These are phyloP conservation scores for Palythoa grandiflora DNA, from an alignment of 92 coral and sea anemone species.

Conservation along the genomic window DNA sequence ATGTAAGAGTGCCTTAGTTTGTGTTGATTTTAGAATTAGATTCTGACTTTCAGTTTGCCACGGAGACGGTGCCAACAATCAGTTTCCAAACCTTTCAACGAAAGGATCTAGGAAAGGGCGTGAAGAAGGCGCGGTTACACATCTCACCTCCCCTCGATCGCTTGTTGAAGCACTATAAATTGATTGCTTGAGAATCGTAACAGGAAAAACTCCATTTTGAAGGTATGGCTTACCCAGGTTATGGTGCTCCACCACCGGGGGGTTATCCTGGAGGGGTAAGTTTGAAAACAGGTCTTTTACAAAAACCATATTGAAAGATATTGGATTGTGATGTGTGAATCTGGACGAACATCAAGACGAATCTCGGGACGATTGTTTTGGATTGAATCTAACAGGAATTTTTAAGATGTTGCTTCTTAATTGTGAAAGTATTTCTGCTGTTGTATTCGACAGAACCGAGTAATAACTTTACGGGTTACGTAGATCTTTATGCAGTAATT, in stretches of 20 bases:
- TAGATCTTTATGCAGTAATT: no score
- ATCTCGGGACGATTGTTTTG: no score
- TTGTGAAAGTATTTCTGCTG: no score
- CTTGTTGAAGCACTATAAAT: background rate
- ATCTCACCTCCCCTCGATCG: background rate
- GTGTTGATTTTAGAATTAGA: no score
- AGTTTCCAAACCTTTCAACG: background rate
- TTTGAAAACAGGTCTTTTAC: constrained; percentile 31
- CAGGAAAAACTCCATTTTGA: constrained; percentile 37
- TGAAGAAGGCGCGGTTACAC: constrained; percentile 32
- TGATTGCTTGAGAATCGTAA: background rate
- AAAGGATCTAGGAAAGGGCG: background rate
- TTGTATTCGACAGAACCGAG: no score
- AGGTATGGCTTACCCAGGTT: constrained; percentile 99
- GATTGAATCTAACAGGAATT: no score
- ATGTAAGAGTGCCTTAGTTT: no score
- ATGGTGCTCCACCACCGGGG: constrained; percentile 87
- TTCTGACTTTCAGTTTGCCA: no score
- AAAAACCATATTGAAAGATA: background rate
- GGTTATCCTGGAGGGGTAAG: constrained; percentile 91
- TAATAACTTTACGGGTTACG: no score
- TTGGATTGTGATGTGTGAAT: background rate
- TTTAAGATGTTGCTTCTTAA: no score
- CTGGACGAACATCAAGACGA: background rate
- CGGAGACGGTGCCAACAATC: no score